These are phyloP conservation scores for Nemopilema nomurai DNA, from an alignment of 30 jellyfish, hydroid and myxozoan genomes.

Conservation along the genomic window DNA sequence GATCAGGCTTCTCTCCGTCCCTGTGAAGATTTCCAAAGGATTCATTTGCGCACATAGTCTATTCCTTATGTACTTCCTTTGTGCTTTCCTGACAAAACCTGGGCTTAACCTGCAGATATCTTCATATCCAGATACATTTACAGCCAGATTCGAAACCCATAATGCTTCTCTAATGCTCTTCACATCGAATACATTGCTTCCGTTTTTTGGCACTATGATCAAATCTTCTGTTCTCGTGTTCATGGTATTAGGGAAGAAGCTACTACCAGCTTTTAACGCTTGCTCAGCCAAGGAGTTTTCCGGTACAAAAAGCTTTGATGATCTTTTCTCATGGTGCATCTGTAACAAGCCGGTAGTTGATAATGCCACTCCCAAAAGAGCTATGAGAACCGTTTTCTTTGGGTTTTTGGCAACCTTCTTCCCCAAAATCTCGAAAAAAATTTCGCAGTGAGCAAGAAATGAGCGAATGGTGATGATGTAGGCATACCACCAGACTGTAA, in stretches of 20 bases:
- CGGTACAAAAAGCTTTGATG: conserved; percentile 58
- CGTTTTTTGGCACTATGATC: conserved; percentile 46
- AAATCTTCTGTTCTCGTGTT: conserved; percentile 60
- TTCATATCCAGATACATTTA: conserved; percentile 30
- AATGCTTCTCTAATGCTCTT: conserved; percentile 40
- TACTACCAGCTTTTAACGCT: conserved; percentile 47
- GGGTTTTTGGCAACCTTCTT: conserved; percentile 55
- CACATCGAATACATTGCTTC: conserved; percentile 32
- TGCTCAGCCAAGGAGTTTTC: conserved; percentile 39
- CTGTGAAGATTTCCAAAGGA: conserved; percentile 53
- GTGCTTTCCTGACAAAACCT: background rate
- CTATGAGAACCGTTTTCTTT: conserved; percentile 36
- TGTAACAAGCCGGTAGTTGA: conserved; percentile 47
- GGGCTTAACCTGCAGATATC: conserved; percentile 53
- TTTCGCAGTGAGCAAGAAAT: conserved; percentile 39
- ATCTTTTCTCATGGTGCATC: conserved; percentile 28
- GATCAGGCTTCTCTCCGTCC: background rate
- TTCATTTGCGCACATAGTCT: conserved; percentile 38
- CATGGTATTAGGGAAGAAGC: conserved; percentile 32
- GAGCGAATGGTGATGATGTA: conserved; percentile 41
- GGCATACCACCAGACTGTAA: conserved; percentile 9
- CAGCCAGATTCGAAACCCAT: conserved; percentile 3
- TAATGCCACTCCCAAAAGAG: conserved; percentile 12
- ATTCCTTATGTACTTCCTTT: background rate
- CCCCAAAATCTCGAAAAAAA: conserved; percentile 52